A percentile compares a stretch with the other conserved stretches of the same genome.
Evolutionary conservation across 2,113 vertebrate genomes (phyloP).

Genomic region (Oncorhynchus masou): DNA sequence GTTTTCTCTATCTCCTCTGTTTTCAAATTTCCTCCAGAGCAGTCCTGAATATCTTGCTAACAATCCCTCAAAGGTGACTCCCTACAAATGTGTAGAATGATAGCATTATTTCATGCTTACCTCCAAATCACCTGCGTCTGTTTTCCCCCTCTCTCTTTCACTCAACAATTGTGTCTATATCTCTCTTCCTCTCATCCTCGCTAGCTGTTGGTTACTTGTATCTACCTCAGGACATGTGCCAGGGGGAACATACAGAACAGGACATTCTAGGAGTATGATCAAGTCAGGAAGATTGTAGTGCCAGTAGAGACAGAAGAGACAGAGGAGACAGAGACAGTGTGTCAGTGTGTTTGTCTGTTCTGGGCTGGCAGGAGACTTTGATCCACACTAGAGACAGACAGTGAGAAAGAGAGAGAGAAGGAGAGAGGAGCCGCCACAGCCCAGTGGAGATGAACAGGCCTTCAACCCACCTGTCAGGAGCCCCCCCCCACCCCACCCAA

Average conservation of each 20-base stretch:
- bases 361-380: not conserved
- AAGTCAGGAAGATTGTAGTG: not conserved
- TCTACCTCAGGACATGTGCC: not conserved
- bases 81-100: too few species aligned
- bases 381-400: not conserved
- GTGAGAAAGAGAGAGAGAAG: not conserved
- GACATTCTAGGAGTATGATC: not conserved
- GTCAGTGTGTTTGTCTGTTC: not conserved
- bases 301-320: not conserved
- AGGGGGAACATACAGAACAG: not conserved
- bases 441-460: constrained; percentile 22
- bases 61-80: too few species aligned
- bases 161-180: too few species aligned
- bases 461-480: not conserved
- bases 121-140: too few species aligned
- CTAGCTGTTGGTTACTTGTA: not conserved
- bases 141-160: not conserved
- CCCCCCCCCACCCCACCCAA: not conserved
- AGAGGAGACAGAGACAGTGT: not conserved
- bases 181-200: too few species aligned
- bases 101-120: too few species aligned
- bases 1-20: too few species aligned
- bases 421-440: not conserved
- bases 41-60: too few species aligned
- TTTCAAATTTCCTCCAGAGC: too few species aligned